phyloP scores from a whole-genome alignment of 2,888 invertebrate species.

The Cataglyphis albicans region DNA sequence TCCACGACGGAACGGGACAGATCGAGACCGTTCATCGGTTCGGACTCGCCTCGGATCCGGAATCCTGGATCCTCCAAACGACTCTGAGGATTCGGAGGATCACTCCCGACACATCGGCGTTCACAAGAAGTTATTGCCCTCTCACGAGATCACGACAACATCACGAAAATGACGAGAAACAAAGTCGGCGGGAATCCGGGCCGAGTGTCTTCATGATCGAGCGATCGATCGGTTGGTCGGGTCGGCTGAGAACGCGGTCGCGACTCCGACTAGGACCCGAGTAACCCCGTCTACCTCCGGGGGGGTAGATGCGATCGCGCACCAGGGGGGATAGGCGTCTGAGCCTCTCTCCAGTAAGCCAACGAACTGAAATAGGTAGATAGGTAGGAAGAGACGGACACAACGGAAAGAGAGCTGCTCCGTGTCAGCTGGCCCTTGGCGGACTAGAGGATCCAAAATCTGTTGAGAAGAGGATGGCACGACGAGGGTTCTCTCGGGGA shows the following conservation, averaged over 20 bases:
- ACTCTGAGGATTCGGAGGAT: slow-evolving; percentile 41
- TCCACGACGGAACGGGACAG: slow-evolving; percentile 77
- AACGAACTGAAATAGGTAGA: background rate
- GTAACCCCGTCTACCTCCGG: slow-evolving; percentile 12
- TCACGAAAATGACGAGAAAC: slow-evolving; percentile 36
- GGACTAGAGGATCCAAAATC: slow-evolving; percentile 84
- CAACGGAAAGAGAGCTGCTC: slow-evolving; percentile 78
- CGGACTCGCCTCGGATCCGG: background rate
- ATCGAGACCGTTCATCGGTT: slow-evolving; percentile 76
- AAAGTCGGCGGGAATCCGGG: background rate
- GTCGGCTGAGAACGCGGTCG: slow-evolving; percentile 6
- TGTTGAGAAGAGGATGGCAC: slow-evolving; percentile 85
- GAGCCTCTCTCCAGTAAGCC: slow-evolving; percentile 27
- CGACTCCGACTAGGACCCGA: slow-evolving; percentile 22
- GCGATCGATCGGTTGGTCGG: slow-evolving; percentile 59
- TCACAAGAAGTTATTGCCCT: slow-evolving; percentile 44
- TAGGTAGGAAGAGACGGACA: slow-evolving; percentile 58
- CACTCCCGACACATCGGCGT: slow-evolving; percentile 64
- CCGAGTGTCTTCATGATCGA: slow-evolving; percentile 56
- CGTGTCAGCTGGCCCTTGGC: slow-evolving; percentile 85
- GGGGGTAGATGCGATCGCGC: slow-evolving; percentile 41
- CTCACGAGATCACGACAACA: slow-evolving; percentile 62
- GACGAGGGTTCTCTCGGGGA: slow-evolving; percentile 77
- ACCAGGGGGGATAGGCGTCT: slow-evolving; percentile 48
- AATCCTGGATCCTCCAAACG: slow-evolving; percentile 22